These are phyloP conservation scores for Aphis craccivora DNA, from an alignment of 1,140 invertebrate genomes.

Conservation along the genomic window DNA sequence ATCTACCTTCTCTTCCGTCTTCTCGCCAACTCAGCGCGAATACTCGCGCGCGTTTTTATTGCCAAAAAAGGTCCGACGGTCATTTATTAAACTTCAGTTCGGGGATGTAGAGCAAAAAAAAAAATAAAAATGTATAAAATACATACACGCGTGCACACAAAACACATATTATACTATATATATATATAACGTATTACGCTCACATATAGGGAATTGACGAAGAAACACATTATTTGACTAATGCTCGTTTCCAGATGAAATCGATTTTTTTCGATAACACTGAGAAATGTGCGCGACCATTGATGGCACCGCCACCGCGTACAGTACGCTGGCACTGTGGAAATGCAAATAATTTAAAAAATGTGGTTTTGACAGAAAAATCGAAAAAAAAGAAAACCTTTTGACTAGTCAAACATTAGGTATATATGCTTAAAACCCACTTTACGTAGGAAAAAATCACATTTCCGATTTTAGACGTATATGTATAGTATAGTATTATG, in stretches of 20 bases:
- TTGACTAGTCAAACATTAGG: constrained; percentile 35
- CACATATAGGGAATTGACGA: constrained; percentile 38
- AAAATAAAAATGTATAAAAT: constrained; percentile 52
- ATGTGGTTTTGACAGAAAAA: constrained; percentile 39
- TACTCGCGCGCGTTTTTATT: constrained; percentile 51
- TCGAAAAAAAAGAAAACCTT: constrained; percentile 5
- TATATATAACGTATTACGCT: neutral
- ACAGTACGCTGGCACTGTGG: neutral
- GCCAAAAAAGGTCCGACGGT: constrained; percentile 57
- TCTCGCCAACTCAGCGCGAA: constrained; percentile 56
- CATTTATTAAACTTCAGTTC: constrained; percentile 57
- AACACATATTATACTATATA: neutral
- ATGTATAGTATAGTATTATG: neutral
- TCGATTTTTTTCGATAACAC: constrained; percentile 49
- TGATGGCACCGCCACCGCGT: neutral
- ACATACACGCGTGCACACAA: neutral
- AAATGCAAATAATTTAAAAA: constrained; percentile 45
- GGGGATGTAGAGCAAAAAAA: constrained; percentile 1
- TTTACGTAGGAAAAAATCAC: neutral
- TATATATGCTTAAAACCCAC: neutral
- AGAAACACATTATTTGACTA: constrained; percentile 49
- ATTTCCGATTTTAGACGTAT: neutral
- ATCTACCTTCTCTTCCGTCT: neutral
- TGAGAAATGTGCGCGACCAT: constrained; percentile 29
- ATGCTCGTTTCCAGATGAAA: constrained; percentile 44